Conservation (phyloP, 2,797 vertebrate genomes). For the Champsocephalus gunnari region DNA sequence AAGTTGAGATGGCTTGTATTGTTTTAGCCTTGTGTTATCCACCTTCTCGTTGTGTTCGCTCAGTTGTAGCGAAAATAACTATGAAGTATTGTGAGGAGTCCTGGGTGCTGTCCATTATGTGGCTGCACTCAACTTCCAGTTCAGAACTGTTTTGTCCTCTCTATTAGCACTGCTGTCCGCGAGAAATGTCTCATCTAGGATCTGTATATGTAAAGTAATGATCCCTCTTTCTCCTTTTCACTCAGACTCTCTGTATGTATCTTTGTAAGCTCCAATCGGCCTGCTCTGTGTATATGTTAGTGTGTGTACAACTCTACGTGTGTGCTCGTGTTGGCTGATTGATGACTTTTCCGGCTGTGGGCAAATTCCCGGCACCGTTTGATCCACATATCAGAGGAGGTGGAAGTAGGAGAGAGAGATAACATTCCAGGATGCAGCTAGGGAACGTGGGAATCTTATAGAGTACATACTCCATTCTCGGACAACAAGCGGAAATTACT, state of each 20-base stretch:
- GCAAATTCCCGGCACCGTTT: conserved; percentile 77
- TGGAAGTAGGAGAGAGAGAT: conserved; percentile 73
- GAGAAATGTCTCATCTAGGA: conserved; percentile 34
- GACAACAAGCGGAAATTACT: conserved; percentile 69
- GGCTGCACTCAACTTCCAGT: conserved; percentile 10
- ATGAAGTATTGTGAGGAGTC: not conserved
- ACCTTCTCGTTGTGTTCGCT: not conserved
- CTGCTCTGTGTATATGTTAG: conserved; percentile 13
- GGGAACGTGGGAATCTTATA: conserved; percentile 74
- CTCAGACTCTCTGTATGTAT: conserved; percentile 24
- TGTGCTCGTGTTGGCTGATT: conserved; percentile 70
- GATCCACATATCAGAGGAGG: conserved; percentile 80
- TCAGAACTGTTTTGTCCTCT: conserved; percentile 18
- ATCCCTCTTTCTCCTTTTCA: not conserved
- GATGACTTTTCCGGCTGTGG: conserved; percentile 77
- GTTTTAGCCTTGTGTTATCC: not conserved
- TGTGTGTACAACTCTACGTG: conserved; percentile 17
- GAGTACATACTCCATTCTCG: conserved; percentile 45
- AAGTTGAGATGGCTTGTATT: not conserved
- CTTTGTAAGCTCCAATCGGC: conserved; percentile 24
- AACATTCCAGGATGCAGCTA: conserved; percentile 80
- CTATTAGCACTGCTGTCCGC: conserved; percentile 10
- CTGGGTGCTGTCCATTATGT: not conserved
- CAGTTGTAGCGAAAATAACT: not conserved
- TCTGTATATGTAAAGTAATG: conserved; percentile 22